Conservation (phyloP, 2,797 vertebrate species). For the Alectoris magna region DNA sequence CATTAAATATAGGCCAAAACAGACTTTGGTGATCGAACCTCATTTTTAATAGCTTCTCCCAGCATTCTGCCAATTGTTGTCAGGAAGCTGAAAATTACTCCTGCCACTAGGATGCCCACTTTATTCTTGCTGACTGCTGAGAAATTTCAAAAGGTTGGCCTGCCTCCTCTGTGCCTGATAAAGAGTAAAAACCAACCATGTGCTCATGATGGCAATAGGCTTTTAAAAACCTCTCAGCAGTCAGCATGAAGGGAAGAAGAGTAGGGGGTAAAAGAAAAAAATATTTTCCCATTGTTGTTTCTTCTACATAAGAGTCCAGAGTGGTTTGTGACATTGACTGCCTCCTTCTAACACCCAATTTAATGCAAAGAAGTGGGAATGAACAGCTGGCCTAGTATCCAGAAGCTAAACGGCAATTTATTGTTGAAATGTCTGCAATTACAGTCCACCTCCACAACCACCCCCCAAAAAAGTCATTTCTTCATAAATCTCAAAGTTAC, state of each 20-base stretch:
- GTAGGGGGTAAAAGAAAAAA: conserved; percentile 44
- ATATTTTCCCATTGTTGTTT: conserved; percentile 38
- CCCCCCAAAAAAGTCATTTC: neutral
- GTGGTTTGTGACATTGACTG: conserved; percentile 32
- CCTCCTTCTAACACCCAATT: conserved; percentile 25
- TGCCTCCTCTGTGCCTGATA: conserved; percentile 47
- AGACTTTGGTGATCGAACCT: conserved; percentile 67
- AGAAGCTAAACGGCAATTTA: conserved; percentile 14
- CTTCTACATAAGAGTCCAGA: conserved; percentile 4
- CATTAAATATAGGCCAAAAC: conserved; percentile 73
- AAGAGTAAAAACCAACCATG: conserved; percentile 54
- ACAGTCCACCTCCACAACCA: neutral
- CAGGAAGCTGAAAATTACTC: conserved; percentile 73
- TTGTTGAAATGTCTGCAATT: conserved; percentile 2
- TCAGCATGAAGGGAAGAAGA: conserved; percentile 22
- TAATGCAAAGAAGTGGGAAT: neutral
- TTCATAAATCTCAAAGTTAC: neutral
- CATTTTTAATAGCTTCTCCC: conserved; percentile 74
- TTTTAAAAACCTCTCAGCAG: conserved; percentile 66
- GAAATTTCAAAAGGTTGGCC: conserved; percentile 71
- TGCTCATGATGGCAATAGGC: conserved; percentile 25
- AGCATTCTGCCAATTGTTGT: conserved; percentile 72
- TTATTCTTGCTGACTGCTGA: conserved; percentile 71
- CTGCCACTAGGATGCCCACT: conserved; percentile 68
- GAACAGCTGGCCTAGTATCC: neutral